Conservation (phyloP, 2,797 vertebrate species). For the Glossophaga mutica region DNA sequence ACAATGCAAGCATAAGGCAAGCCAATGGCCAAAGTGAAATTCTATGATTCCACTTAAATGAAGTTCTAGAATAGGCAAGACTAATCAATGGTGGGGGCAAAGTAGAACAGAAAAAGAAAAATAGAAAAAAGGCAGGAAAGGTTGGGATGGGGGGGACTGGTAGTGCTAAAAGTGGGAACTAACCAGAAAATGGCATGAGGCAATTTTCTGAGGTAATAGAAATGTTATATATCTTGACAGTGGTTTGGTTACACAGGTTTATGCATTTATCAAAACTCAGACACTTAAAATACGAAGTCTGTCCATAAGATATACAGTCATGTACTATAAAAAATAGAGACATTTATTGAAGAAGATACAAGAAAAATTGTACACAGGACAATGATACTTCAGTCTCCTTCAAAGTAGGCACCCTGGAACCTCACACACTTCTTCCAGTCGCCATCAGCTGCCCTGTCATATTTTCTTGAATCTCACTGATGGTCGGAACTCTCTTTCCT, state of each 20-base stretch:
- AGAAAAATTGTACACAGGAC: background rate
- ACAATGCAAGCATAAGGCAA: background rate
- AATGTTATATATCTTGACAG: background rate
- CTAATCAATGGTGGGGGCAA: too few relatives aligned
- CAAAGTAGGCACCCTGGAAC: background rate
- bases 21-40: background rate
- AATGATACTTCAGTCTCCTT: background rate
- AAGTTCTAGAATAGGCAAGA: background rate
- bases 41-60: too few relatives aligned
- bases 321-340: background rate
- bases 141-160: background rate
- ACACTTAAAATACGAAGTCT: background rate
- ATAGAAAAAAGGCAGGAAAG: background rate
- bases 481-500: background rate
- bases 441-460: background rate
- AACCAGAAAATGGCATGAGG: background rate
- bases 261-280: background rate
- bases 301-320: background rate
- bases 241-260: background rate
- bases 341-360: too few relatives aligned
- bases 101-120: background rate
- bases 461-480: background rate
- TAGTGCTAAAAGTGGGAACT: rapidly evolving
- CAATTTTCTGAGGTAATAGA: background rate
- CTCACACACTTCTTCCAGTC: background rate